A percentile compares a stretch with the other conserved stretches of the same genome.
phyloP scores from a whole-genome alignment of 1,140 invertebrate species.

The Notospermus geniculatus region DNA sequence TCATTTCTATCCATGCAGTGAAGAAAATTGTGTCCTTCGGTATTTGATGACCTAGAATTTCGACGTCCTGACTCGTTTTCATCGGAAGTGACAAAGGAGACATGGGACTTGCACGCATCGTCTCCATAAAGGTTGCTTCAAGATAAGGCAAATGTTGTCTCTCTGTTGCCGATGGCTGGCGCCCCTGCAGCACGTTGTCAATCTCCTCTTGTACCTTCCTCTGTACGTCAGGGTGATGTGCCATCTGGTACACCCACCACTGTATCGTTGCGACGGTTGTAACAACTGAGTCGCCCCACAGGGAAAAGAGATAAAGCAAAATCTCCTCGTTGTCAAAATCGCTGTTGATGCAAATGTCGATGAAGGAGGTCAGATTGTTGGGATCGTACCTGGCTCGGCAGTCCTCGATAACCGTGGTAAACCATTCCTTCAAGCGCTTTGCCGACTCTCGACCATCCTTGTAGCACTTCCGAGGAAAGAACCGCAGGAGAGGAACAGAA shows the following conservation, averaged over 20 bases:
- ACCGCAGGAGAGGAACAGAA: no score
- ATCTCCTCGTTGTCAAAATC: no score
- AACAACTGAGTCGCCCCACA: slow-evolving; percentile 18
- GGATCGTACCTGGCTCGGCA: no score
- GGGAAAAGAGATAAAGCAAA: no score
- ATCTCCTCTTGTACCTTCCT: slow-evolving; percentile 28
- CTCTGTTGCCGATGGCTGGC: neutral
- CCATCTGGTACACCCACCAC: slow-evolving; percentile 26
- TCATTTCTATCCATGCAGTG: slow-evolving; percentile 66
- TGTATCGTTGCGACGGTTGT: slow-evolving; percentile 22
- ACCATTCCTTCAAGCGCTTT: no score
- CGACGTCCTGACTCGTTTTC: slow-evolving; percentile 14
- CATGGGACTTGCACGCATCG: slow-evolving; percentile 2
- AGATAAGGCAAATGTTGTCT: neutral
- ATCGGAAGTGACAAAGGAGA: slow-evolving; percentile 24
- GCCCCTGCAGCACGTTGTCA: neutral
- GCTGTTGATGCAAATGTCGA: no score
- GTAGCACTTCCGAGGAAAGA: no score
- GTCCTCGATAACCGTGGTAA: no score
- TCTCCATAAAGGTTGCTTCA: slow-evolving; percentile 1
- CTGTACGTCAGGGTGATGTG: slow-evolving; percentile 31
- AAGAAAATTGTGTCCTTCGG: slow-evolving; percentile 62
- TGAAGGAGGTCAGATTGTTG: no score
- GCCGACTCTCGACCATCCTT: no score
- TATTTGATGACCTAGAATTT: slow-evolving; percentile 20